Percentiles rank a stretch among this genome's conserved stretches.
These are phyloP conservation scores for Brevimyrus niger DNA, from an alignment of 2,113 vertebrate genomes.

Conservation along the genomic window DNA sequence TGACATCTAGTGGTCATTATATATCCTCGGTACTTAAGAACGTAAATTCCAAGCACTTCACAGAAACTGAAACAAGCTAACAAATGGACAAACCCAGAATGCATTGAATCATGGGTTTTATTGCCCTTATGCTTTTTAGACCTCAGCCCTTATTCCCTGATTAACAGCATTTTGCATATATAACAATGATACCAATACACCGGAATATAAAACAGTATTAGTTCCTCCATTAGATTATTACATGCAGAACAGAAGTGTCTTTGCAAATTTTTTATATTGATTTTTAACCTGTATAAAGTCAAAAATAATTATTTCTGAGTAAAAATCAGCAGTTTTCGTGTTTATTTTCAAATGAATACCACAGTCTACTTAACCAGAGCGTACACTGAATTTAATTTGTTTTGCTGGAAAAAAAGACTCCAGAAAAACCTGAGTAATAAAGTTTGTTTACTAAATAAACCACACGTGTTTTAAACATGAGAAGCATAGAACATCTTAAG, in stretches of 20 bases:
- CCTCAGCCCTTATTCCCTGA: background rate
- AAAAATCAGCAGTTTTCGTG: background rate
- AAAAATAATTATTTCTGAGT: background rate
- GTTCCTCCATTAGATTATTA: background rate
- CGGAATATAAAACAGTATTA: background rate
- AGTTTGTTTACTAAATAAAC: slow-evolving; percentile 16
- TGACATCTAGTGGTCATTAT: background rate
- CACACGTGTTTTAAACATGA: background rate
- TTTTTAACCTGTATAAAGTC: background rate
- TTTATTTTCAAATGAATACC: background rate
- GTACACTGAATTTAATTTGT: background rate
- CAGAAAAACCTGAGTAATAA: background rate
- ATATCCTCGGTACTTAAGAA: background rate
- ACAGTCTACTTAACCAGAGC: background rate
- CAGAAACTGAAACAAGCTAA: background rate
- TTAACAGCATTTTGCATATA: background rate
- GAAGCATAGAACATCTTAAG: background rate
- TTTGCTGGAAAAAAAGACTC: background rate
- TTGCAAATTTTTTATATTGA: background rate
- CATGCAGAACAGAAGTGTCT: background rate
- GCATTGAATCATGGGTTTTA: background rate
- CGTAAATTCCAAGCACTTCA: background rate
- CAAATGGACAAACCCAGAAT: background rate
- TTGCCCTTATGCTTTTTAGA: background rate
- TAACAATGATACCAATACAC: background rate